These are phyloP conservation scores for Dysidea cf. avara DNA, from an alignment of 37 sponge, comb jelly and placozoan genomes.

Conservation along the genomic window DNA sequence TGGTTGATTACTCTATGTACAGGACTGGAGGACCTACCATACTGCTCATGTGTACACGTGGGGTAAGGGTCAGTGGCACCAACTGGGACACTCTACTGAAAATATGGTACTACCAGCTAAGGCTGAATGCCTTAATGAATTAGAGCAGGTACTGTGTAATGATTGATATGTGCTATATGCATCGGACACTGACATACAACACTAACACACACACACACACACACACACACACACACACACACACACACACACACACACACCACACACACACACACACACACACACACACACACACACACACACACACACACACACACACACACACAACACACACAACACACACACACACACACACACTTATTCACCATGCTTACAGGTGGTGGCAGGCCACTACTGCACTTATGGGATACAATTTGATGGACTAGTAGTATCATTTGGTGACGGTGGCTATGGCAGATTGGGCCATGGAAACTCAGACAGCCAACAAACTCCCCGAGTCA, in stretches of 20 bases:
- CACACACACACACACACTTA: too few species aligned
- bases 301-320: too few species aligned
- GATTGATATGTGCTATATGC: too few species aligned
- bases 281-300: too few species aligned
- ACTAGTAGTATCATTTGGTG: conserved; percentile 70
- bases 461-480: conserved; percentile 77
- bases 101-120: conserved; percentile 35
- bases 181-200: too few species aligned
- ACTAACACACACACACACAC: too few species aligned
- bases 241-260: too few species aligned
- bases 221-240: neutral
- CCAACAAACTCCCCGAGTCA: conserved; percentile 44
- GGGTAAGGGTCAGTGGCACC: conserved; percentile 68
- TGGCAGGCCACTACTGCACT: conserved; percentile 78
- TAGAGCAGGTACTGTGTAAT: conserved; percentile 33
- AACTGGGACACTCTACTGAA: conserved; percentile 57
- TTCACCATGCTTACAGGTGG: conserved; percentile 39
- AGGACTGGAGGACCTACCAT: conserved; percentile 56
- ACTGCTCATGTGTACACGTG: conserved; percentile 61
- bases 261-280: too few species aligned
- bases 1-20: neutral
- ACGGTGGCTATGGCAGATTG: conserved; percentile 82
- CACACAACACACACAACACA: too few species aligned
- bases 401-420: conserved; percentile 79
- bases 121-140: conserved; percentile 34